Conservation (phyloP, 2,888 invertebrate genomes). For the Tipula lateralis region DNA sequence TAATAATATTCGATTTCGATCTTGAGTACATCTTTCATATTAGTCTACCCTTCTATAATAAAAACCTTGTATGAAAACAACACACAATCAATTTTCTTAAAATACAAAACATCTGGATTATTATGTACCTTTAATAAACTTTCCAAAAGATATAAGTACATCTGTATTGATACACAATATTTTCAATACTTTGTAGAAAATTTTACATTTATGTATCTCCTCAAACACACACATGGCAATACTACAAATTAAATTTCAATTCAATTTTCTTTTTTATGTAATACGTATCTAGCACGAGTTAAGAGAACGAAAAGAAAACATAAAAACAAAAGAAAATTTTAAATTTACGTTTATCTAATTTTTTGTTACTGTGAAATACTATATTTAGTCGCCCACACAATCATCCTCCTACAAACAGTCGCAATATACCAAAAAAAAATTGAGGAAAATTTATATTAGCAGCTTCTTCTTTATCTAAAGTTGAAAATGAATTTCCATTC, state of each 20-base stretch:
- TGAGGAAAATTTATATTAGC: not conserved
- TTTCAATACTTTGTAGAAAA: too few species aligned
- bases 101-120: not conserved
- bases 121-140: not conserved
- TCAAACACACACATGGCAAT: not conserved
- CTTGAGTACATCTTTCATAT: not conserved
- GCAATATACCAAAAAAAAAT: not conserved
- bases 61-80: not conserved
- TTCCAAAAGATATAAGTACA: not conserved
- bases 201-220: too few species aligned
- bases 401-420: not conserved
- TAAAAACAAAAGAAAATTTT: not conserved
- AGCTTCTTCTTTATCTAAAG: not conserved
- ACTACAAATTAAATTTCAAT: conserved; percentile 1
- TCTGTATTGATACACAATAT: not conserved
- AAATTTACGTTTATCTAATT: not conserved
- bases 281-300: not conserved
- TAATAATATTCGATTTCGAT: not conserved
- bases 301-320: not conserved
- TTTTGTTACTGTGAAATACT: not conserved
- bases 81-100: not conserved
- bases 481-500: not conserved
- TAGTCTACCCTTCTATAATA: not conserved
- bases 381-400: not conserved
- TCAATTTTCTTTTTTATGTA: not conserved